Evolutionary conservation across 2,888 invertebrate species (phyloP).

Genomic region (Oscheius sp.): DNA sequence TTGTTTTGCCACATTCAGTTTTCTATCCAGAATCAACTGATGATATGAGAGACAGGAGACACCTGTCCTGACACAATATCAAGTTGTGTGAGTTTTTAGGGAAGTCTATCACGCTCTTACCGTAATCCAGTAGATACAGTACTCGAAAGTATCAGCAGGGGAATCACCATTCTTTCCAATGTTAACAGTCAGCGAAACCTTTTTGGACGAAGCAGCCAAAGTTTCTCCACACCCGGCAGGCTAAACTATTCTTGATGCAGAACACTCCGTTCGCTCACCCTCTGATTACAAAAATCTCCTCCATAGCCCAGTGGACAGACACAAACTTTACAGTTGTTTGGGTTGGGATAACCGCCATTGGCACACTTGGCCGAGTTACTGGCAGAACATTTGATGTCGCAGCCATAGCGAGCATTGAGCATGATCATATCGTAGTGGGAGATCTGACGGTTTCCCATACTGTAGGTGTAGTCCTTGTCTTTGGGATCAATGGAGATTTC

Average conservation of each 20-base stretch:
- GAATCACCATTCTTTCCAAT: constrained; percentile 44
- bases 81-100: not conserved
- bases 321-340: not conserved
- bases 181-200: constrained; percentile 36
- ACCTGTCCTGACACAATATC: no score
- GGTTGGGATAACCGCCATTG: not conserved
- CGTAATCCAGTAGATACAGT: constrained; percentile 24
- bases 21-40: no score
- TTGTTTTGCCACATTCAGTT: no score
- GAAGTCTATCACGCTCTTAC: not conserved
- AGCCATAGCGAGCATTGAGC: constrained; percentile 31
- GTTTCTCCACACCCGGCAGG: constrained; percentile 46
- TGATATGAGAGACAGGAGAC: no score
- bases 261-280: not conserved
- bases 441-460: constrained; percentile 11
- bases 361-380: constrained; percentile 39
- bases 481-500: not conserved
- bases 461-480: constrained; percentile 2
- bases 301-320: not conserved
- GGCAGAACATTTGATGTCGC: not conserved
- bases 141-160: constrained; percentile 31
- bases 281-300: not conserved
- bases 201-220: constrained; percentile 42
- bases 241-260: not conserved
- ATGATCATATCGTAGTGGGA: constrained; percentile 16